Evolutionary conservation across 2,888 invertebrate species (phyloP).

Genomic region (Darwinula stevensoni): DNA sequence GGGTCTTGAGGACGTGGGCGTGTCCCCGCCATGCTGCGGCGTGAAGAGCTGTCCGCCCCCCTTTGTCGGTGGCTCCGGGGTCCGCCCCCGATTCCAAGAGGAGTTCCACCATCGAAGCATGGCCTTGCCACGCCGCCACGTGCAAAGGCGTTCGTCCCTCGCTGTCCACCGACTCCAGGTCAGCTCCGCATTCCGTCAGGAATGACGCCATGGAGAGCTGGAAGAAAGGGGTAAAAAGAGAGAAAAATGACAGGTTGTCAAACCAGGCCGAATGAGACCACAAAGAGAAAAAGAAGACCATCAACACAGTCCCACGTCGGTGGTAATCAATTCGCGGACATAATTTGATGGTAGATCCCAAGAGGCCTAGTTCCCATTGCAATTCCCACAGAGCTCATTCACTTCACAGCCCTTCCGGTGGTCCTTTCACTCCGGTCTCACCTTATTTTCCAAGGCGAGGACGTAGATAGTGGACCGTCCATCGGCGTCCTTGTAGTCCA

Average conservation of each 20-base stretch:
- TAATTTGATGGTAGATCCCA: too few relatives aligned
- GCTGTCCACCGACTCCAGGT: slow-evolving; percentile 59
- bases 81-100: slow-evolving; percentile 33
- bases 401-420: too few relatives aligned
- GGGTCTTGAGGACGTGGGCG: slow-evolving; percentile 1
- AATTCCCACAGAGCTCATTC: too few relatives aligned
- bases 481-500: slow-evolving; percentile 69
- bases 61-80: slow-evolving; percentile 55
- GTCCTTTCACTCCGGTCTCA: too few relatives aligned
- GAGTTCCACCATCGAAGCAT: slow-evolving; percentile 47
- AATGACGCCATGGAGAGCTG: slow-evolving; percentile 48
- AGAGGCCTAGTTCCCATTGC: too few relatives aligned
- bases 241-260: slow-evolving; percentile 12
- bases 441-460: slow-evolving; percentile 59
- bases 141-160: slow-evolving; percentile 69
- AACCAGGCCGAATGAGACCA: too few relatives aligned
- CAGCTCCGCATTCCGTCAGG: slow-evolving; percentile 48
- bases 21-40: slow-evolving; percentile 35
- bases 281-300: too few relatives aligned
- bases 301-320: too few relatives aligned
- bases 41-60: slow-evolving; percentile 66
- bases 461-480: slow-evolving; percentile 72
- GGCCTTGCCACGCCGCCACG: slow-evolving; percentile 87
- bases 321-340: too few relatives aligned
- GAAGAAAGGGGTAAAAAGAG: too few relatives aligned